Conservation (phyloP, 2,888 invertebrate species). For the Pachymerium ferrugineum region DNA sequence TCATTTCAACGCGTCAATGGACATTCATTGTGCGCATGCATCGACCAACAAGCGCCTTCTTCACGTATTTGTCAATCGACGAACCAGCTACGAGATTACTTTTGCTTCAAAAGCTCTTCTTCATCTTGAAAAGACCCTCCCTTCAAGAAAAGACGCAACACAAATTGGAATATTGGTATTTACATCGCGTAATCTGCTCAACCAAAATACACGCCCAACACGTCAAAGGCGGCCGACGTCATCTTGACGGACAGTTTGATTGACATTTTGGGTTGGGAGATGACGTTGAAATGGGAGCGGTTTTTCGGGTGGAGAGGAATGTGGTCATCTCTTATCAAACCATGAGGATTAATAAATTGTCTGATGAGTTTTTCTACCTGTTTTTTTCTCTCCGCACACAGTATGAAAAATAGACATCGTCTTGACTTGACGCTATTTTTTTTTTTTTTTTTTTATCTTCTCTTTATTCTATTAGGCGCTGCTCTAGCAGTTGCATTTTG, state of each 20-base stretch:
- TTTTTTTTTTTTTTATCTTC: neutral
- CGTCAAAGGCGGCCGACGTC: constrained; percentile 17
- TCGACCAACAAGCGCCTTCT: constrained; percentile 21
- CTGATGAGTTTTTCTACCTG: neutral
- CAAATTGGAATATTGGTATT: constrained; percentile 21
- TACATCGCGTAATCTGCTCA: no score
- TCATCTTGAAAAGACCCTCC: neutral
- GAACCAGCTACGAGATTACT: constrained; percentile 15
- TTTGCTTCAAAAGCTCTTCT: constrained; percentile 1
- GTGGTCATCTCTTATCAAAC: neutral
- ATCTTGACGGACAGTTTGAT: constrained; percentile 11
- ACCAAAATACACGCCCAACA: neutral
- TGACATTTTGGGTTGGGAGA: neutral
- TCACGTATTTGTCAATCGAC: constrained; percentile 18
- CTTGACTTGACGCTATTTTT: neutral
- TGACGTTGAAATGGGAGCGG: constrained; percentile 13
- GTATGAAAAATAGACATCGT: no score
- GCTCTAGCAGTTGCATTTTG: neutral
- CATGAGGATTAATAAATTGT: neutral
- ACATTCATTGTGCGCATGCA: constrained; percentile 4
- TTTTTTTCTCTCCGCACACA: no score
- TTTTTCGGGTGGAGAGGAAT: neutral
- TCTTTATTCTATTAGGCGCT: neutral
- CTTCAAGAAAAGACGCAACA: neutral
- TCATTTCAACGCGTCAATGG: constrained; percentile 18